Conservation (phyloP, 2,888 invertebrate species). For the Pediacus dermestoides region DNA sequence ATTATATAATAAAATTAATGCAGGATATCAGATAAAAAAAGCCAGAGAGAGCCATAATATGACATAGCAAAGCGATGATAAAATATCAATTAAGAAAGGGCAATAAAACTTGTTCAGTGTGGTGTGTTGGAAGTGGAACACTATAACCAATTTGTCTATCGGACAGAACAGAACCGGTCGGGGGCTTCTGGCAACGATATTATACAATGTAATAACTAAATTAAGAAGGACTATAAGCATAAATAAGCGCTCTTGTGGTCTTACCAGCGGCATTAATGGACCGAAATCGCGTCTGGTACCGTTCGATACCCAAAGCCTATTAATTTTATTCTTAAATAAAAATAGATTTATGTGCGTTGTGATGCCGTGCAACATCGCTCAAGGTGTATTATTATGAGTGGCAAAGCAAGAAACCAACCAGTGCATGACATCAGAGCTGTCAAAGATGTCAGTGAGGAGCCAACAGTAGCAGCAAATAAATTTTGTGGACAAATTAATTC, state of each 20-base stretch:
- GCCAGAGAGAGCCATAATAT: neutral
- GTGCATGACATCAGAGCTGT: too few relatives aligned
- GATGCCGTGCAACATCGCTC: too few relatives aligned
- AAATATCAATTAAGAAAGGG: constrained; percentile 26
- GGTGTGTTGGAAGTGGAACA: neutral
- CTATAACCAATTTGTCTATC: constrained; percentile 18
- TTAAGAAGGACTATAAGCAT: constrained; percentile 32
- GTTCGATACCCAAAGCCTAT: constrained; percentile 34
- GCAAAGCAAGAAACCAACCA: too few relatives aligned
- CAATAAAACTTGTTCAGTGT: constrained; percentile 15
- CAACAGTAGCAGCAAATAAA: too few relatives aligned
- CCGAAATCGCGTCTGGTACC: constrained; percentile 33
- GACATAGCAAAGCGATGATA: constrained; percentile 15
- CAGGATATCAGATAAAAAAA: neutral
- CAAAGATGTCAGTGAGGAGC: too few relatives aligned
- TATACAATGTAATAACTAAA: constrained; percentile 32
- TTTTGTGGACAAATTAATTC: too few relatives aligned
- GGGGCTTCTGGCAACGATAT: constrained; percentile 26
- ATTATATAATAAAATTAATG: constrained; percentile 3
- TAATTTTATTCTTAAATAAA: constrained; percentile 37
- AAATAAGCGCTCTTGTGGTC: constrained; percentile 29
- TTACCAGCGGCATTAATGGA: constrained; percentile 22
- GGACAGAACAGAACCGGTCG: constrained; percentile 15
- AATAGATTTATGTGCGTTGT: constrained; percentile 26
- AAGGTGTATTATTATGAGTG: too few relatives aligned